These are phyloP conservation scores for Puffinus mauretanicus DNA, from an alignment of 2,113 vertebrate genomes.

Conservation along the genomic window DNA sequence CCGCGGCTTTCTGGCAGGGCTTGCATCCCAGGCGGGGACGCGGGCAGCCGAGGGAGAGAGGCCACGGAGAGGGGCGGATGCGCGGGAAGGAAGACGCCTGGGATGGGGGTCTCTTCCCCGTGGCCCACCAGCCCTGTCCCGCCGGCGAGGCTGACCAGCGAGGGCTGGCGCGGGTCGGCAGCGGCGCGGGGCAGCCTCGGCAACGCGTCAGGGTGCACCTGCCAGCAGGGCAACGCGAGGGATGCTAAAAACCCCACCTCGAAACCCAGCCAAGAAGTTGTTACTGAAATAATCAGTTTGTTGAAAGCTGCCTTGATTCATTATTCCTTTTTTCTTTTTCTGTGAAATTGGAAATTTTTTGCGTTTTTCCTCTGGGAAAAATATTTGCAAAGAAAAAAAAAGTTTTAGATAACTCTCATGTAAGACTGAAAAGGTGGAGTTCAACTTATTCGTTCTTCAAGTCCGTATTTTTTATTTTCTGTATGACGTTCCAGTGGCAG, in stretches of 20 bases:
- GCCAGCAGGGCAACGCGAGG: too few species aligned
- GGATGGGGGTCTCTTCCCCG: not conserved
- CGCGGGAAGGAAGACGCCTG: not conserved
- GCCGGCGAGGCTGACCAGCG: fast-evolving
- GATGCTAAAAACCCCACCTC: not conserved
- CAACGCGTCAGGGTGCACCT: not conserved
- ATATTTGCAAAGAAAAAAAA: not conserved
- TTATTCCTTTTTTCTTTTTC: not conserved
- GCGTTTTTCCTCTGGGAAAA: not conserved
- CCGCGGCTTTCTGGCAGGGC: not conserved
- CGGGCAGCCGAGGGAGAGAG: not conserved
- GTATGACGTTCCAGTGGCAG: not conserved
- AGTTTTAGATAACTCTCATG: not conserved
- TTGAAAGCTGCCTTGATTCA: not conserved
- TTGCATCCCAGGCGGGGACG: not conserved
- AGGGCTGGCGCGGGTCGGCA: fast-evolving
- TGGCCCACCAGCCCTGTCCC: fast-evolving
- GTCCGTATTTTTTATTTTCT: not conserved
- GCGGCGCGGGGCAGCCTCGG: fast-evolving
- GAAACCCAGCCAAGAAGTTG: not conserved
- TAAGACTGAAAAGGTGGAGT: not conserved
- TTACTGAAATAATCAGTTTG: not conserved
- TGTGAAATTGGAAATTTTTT: not conserved
- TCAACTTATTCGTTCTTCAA: not conserved
- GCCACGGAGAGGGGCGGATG: not conserved